Evolutionary conservation across 2,113 vertebrate species (phyloP).

Genomic region (Cottus gobio): DNA sequence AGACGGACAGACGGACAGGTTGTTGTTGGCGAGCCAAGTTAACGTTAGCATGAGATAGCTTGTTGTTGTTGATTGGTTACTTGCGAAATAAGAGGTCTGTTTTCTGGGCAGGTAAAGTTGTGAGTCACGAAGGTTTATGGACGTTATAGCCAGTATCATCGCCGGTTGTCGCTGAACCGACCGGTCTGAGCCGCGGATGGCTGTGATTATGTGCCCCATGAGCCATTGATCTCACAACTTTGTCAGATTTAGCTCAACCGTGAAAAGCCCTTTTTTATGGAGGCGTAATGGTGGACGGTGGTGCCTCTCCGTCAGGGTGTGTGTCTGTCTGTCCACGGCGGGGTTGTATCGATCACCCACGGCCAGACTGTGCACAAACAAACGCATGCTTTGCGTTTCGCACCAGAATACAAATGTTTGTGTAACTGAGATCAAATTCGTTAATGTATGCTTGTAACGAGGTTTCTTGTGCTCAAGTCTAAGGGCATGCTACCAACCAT

Average conservation of each 20-base stretch:
- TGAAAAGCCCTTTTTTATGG: slow-evolving; percentile 79
- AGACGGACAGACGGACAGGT: slow-evolving; percentile 80
- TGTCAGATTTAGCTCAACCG: slow-evolving; percentile 80
- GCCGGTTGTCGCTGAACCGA: not conserved
- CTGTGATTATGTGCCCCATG: slow-evolving; percentile 27
- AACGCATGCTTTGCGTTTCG: slow-evolving; percentile 23
- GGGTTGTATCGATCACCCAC: slow-evolving; percentile 53
- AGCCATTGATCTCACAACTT: slow-evolving; percentile 76
- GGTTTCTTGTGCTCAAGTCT: not conserved
- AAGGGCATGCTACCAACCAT: not conserved
- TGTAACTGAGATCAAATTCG: not conserved
- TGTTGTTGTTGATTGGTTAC: slow-evolving; percentile 72
- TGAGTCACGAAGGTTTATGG: slow-evolving; percentile 37
- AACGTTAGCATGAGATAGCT: slow-evolving; percentile 77
- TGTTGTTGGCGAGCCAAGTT: slow-evolving; percentile 79
- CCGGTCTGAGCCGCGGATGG: slow-evolving; percentile 15
- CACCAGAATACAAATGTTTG: slow-evolving; percentile 63
- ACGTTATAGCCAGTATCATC: not conserved
- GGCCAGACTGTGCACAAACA: slow-evolving; percentile 6
- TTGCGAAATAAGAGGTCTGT: slow-evolving; percentile 32
- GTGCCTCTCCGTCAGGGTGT: slow-evolving; percentile 71
- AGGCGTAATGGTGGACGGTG: slow-evolving; percentile 80
- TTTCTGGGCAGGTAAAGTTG: slow-evolving; percentile 25
- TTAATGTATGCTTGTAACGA: not conserved
- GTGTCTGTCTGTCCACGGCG: slow-evolving; percentile 68